Base-by-base conservation (phyloP, 2,888 invertebrate genomes). In the Dexiosoma caninum region DNA sequence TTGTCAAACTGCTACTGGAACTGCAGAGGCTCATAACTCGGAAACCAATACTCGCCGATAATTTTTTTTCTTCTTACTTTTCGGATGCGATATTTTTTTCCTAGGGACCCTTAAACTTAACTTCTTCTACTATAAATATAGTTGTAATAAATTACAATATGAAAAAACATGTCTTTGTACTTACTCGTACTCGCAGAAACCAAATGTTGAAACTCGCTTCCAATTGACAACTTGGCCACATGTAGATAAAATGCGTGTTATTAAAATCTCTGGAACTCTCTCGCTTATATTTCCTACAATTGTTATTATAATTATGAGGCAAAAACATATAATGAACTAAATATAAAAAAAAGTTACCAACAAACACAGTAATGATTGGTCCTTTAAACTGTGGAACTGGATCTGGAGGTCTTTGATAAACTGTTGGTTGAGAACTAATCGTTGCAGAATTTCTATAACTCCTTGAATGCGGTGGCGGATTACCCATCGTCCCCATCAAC, bases 121-220 rank as follows among this genome's bases (percentile, higher is more conserved):
- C n/a, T n/a, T n/a, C n/a, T n/a, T n/a, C n/a, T n/a, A n/a, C n/a
- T n/a, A n/a, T n/a, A n/a, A n/a, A n/a, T n/a, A n/a, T n/a, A n/a
- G n/a, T n/a, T n/a, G n/a, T n/a, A n/a, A n/a, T n/a, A n/a, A n/a
- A n/a, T n/a, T n/a, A n/a, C n/a, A n/a, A n/a, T n/a, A n/a, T n/a
- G n/a, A n/a, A n/a, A 27, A 27, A 27, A 3, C 6, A 27, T 6
- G 6, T 27, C 6, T 21, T 27, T 32, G 23, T 9, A 64, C 88
- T 85, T 91, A 91, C 83, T 96, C 97, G 90, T 97, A 97, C 91
- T 99, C 99, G 91, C 98, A 98, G 91, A 99, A 99, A 9, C 99
- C 99, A 91, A 99, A 99, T 1, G 97, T 97, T 89, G 97, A 97
- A 16, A 99, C 98, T 78, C 99, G 93, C 91, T 99, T 99, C 99